Base-by-base conservation (phyloP, 1,140 invertebrate genomes). In the Ceratina calcarata region DNA sequence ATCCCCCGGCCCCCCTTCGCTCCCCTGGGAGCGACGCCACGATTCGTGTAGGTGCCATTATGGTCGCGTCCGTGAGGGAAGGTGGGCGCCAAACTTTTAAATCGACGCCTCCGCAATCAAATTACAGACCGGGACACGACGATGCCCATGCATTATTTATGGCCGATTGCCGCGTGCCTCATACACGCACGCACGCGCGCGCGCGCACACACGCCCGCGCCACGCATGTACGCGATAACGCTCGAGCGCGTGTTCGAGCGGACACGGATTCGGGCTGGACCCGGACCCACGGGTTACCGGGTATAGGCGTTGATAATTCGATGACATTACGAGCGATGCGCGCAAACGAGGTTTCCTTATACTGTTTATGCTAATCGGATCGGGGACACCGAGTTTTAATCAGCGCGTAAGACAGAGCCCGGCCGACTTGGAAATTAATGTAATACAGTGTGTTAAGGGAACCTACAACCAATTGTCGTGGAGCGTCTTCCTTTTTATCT, bases 101-200 rank as follows among this genome's bases (percentile, higher is more conserved):
- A 87, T 87, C 83, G 82, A 90, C 90, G 90, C 90, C 90, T 89
- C 89, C 90, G 85, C 89, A 89, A 90, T 91, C 86, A 91, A 91
- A 91, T 91, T 91, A 90, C 88, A 91, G 89, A 83, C 81, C 85
- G 84, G 84, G 89, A 89, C 87, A 90, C 83, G 87, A 78, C 71
- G 80, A 71, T 82, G 86, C 85, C 86, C 85, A 91, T 90, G 87
- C 88, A 91, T 91, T 90, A 91, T 90, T 91, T 90, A 91, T 91
- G 86, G 84, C 86, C 86, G 80, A 88, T 45, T 83, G 85, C 88
- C 87, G 88, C 87, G 88, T 88, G 87, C 87, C 89, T 87, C 68
- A 76, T 80, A 86, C 80, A 32, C 62, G 67, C 65, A 51, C 15
- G 16, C 37, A 15, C 24, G 49, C 58, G 32, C 60, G 55, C 67